Percentiles rank a stretch among this genome's conserved stretches.
phyloP scores from a whole-genome alignment of 2,113 vertebrate species.

The Hippolais icterina region DNA sequence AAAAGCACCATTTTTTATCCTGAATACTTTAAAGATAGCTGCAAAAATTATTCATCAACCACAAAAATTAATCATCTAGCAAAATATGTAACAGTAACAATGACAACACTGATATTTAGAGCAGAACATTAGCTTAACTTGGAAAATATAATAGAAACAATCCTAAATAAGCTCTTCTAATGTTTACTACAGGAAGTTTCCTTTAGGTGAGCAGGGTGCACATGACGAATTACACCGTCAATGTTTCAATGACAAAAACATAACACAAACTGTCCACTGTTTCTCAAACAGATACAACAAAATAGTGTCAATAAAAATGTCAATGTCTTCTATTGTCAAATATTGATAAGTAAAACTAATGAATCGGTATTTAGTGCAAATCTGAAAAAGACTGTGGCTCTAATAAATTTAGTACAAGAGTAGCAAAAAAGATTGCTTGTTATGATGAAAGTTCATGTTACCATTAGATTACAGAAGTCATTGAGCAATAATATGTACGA shows the following conservation, averaged over 20 bases:
- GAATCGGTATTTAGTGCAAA: background rate
- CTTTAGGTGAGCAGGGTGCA: background rate
- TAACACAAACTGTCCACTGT: background rate
- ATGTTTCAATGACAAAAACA: background rate
- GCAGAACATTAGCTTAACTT: background rate
- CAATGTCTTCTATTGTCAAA: background rate
- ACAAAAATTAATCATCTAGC: background rate
- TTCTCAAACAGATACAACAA: background rate
- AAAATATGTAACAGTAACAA: background rate
- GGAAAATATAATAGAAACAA: background rate
- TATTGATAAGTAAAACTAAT: conserved; percentile 17
- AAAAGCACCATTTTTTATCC: background rate
- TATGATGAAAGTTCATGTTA: conserved; percentile 22
- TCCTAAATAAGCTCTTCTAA: background rate
- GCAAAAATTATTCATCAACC: background rate
- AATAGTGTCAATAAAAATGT: background rate
- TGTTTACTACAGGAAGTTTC: background rate
- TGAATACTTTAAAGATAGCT: background rate
- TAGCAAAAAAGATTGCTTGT: background rate
- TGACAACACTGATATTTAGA: background rate
- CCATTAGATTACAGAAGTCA: background rate
- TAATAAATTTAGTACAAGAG: conserved; percentile 24
- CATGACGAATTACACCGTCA: background rate
- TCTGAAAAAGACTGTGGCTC: background rate
- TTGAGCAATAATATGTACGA: conserved; percentile 12